phyloP scores from a whole-genome alignment of 2,797 vertebrate genomes.

The Urocyon cinereoargenteus region DNA sequence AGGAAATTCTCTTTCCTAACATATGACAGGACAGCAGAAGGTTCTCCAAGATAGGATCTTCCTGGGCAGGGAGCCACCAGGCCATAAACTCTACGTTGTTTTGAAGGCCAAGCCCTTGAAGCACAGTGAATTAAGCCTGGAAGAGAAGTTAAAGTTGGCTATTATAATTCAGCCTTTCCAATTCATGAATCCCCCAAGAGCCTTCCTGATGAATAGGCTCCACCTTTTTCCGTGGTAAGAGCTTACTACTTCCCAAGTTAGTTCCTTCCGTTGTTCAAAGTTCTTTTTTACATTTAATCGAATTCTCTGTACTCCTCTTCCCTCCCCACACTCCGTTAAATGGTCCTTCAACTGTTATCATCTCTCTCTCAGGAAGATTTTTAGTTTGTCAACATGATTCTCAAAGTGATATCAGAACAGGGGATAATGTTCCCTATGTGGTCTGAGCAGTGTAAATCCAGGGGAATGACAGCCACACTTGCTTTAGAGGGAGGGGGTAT shows the following conservation, averaged over 20 bases:
- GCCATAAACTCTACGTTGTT: background rate
- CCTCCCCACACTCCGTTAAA: background rate
- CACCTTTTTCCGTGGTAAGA: background rate
- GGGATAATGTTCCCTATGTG: background rate
- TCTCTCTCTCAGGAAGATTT: slow-evolving; percentile 24
- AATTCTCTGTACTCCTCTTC: background rate
- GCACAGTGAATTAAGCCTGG: background rate
- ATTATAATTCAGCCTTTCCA: background rate
- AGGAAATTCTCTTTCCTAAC: slow-evolving; percentile 49
- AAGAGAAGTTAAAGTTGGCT: background rate
- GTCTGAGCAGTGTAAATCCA: background rate
- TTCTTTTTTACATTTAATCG: background rate
- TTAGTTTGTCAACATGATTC: background rate
- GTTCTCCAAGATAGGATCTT: background rate
- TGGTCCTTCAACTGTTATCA: background rate
- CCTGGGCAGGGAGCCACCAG: slow-evolving; percentile 8
- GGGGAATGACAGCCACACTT: background rate
- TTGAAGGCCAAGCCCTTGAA: background rate
- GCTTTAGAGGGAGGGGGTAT: background rate
- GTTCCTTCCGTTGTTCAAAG: background rate
- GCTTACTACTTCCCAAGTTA: background rate
- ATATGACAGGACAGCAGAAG: background rate
- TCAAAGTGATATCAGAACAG: background rate
- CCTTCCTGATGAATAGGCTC: background rate
- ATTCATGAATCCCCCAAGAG: background rate